These are phyloP conservation scores for Ploceus nigricollis DNA, from an alignment of 2,113 vertebrate species.

Conservation along the genomic window DNA sequence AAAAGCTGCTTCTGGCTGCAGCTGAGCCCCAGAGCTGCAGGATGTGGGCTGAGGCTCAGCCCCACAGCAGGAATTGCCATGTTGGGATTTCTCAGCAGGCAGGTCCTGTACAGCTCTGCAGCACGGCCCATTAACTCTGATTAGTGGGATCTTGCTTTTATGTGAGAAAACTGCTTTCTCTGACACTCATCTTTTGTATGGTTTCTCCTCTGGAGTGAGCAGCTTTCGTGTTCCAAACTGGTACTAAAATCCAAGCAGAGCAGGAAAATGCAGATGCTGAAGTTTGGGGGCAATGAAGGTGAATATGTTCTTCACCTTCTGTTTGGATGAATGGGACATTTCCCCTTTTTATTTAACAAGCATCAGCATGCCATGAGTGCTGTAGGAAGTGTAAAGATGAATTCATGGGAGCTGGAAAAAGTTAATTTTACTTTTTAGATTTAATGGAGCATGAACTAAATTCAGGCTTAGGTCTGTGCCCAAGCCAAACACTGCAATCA, in stretches of 20 bases:
- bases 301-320: not conserved
- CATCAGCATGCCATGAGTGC: not conserved
- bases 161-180: not conserved
- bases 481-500: not conserved
- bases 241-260: not conserved
- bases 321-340: not conserved
- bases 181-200: not conserved
- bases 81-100: not conserved
- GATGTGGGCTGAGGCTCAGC: not conserved
- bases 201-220: not conserved
- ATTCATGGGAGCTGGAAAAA: not conserved
- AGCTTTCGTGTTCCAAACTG: not conserved
- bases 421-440: not conserved
- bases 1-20: not conserved
- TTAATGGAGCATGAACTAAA: not conserved
- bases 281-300: not conserved
- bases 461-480: not conserved
- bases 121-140: not conserved
- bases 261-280: not conserved
- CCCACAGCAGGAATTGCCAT: not conserved
- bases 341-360: not conserved
- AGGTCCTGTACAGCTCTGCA: not conserved
- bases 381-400: not conserved
- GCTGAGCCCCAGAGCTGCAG: not conserved
- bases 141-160: slow-evolving; percentile 11